Evolutionary conservation across 2,888 invertebrate species (phyloP), one percentile per base, ranked within the genome.

Genomic region (Ischnura elegans): DNA sequence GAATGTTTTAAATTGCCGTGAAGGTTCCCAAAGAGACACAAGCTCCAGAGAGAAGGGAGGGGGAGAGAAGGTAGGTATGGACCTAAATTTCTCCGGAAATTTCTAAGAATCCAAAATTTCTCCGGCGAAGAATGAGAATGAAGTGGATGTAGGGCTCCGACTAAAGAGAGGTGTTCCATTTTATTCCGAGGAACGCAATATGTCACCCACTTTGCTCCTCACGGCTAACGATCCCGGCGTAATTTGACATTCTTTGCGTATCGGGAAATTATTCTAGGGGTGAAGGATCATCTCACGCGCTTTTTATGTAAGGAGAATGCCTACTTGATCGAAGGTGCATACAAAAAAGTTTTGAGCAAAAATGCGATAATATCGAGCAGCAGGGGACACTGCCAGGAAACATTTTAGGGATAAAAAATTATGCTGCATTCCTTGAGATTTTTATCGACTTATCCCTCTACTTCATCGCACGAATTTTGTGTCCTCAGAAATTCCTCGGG

Each of bases 41-140:
- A 2, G 76, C 36, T 76, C 0, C 8, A 36, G 36, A 76, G 76
- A 29, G 76, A 13, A 10, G 25, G 10, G 16, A 76, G 13, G 36
- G 76, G n/a, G 16, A 10, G 61, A 43, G 55, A 43, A 61, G 42
- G 86, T 42, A 86, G 86, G 21, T n/a, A 0, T 29, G 51, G 51
- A 36, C 36, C 36, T 55, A 43, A 90, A 90, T 90, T 90, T 66
- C 43, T 25, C n/a, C 2, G 61, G n/a, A n/a, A 90, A 43, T 43
- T 90, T 61, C 66, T 46, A 36, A 86, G 86, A 86, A 86, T 86
- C 43, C 45, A 61, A 90, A 61, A 61, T 90, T 90, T 61, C 43
- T 43, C 43, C 13, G 4, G 16, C 25, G 86, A 46, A 46, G 43
- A 43, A 61, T 61, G 61, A 43, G 61, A 61, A 43, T 36, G 55